These are phyloP conservation scores for Melopsittacus undulatus DNA, from an alignment of 2,797 vertebrate genomes.

Conservation along the genomic window DNA sequence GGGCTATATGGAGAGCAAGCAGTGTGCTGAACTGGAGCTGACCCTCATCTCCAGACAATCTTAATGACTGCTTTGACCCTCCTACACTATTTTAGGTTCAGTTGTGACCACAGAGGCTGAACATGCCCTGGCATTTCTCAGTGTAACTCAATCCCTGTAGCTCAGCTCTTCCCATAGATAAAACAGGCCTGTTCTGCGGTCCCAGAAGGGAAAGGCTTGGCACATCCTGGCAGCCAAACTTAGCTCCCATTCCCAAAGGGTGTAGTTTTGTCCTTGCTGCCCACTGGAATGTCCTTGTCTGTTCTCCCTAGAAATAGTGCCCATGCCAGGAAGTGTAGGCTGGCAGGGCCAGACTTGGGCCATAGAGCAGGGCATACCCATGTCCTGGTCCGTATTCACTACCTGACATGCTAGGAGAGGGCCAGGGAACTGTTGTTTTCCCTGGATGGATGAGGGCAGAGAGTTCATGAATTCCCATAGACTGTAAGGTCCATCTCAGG, in stretches of 20 bases:
- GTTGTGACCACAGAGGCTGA: not conserved
- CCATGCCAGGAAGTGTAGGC: not conserved
- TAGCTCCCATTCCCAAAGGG: not conserved
- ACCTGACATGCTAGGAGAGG: not conserved
- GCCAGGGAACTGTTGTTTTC: not conserved
- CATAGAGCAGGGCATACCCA: rapidly evolving
- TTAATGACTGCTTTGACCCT: not conserved
- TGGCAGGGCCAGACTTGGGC: not conserved
- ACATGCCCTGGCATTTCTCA: not conserved
- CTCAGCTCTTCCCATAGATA: not conserved
- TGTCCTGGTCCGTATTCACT: not conserved
- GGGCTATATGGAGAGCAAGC: rapidly evolving
- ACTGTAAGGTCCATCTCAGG: rapidly evolving
- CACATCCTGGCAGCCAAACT: not conserved
- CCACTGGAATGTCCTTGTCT: not conserved
- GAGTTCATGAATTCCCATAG: not conserved
- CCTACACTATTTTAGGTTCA: not conserved
- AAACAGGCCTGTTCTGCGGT: not conserved
- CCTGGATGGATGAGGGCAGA: not conserved
- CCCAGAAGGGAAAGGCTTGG: not conserved
- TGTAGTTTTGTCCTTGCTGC: not conserved
- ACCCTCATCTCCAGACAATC: not conserved
- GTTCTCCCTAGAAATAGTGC: not conserved
- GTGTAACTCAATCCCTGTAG: not conserved
- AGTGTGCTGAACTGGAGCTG: not conserved